Percentiles rank a stretch among this genome's conserved stretches.
phyloP scores from a whole-genome alignment of 2,113 vertebrate genomes.

The Prolemur simus region DNA sequence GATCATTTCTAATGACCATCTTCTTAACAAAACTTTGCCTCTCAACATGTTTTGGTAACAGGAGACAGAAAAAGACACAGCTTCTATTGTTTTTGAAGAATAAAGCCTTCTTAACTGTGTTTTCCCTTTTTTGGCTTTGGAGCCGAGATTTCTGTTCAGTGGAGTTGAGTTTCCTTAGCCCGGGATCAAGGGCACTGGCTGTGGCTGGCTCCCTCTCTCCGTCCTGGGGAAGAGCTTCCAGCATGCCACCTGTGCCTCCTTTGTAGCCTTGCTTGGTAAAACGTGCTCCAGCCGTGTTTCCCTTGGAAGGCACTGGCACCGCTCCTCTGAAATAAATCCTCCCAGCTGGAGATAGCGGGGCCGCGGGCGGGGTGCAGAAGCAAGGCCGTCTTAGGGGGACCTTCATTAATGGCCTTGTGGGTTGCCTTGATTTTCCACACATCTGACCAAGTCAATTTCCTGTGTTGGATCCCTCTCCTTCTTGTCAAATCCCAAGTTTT shows the following conservation, averaged over 20 bases:
- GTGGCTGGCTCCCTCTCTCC: not conserved
- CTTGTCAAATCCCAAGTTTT: constrained; percentile 70
- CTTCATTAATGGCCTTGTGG: constrained; percentile 69
- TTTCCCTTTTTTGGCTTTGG: not conserved
- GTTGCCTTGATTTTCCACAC: constrained; percentile 80
- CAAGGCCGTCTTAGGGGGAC: constrained; percentile 23
- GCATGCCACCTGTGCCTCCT: not conserved
- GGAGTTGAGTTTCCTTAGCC: not conserved
- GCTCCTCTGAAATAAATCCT: constrained; percentile 42
- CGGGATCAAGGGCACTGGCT: not conserved
- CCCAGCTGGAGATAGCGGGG: constrained; percentile 43
- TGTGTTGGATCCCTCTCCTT: constrained; percentile 77
- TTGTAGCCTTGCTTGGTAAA: not conserved
- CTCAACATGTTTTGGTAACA: not conserved
- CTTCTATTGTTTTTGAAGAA: not conserved
- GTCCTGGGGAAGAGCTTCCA: not conserved
- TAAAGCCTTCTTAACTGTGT: not conserved
- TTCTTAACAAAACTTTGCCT: not conserved
- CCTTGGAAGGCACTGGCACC: not conserved
- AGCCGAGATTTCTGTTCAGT: not conserved
- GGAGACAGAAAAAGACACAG: not conserved
- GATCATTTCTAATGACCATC: not conserved
- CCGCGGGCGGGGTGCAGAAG: not conserved
- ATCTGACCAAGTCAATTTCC: constrained; percentile 85
- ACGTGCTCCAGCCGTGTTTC: not conserved